Percentiles rank a stretch among this genome's conserved stretches.
These are phyloP conservation scores for Acridotheres tristis DNA, from an alignment of 2,797 vertebrate species.

Conservation along the genomic window DNA sequence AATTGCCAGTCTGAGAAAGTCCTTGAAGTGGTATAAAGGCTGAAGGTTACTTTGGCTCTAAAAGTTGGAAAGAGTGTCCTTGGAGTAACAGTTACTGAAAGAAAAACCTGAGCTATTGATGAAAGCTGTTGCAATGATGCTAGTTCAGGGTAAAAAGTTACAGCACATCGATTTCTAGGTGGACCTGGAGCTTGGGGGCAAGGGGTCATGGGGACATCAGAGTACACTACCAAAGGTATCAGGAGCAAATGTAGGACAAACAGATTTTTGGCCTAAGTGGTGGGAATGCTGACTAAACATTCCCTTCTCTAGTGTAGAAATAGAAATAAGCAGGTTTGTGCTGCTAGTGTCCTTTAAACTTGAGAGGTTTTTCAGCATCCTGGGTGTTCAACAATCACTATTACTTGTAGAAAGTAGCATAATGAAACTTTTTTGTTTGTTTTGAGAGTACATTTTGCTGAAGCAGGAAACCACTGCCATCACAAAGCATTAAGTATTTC, in stretches of 20 bases:
- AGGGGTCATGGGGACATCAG: rapidly evolving
- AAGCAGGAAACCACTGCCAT: neutral
- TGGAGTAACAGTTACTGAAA: neutral
- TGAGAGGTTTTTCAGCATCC: neutral
- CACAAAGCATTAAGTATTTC: neutral
- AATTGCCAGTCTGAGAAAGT: neutral
- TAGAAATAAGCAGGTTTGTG: neutral
- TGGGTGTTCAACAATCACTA: neutral
- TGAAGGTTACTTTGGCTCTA: neutral
- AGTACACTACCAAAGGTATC: neutral
- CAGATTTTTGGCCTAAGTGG: neutral
- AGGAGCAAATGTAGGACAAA: neutral
- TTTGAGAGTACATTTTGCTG: neutral
- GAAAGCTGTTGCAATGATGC: neutral
- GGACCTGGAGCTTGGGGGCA: neutral
- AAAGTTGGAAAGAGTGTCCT: neutral
- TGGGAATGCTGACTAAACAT: neutral
- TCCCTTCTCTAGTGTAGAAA: neutral
- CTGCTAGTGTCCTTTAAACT: neutral
- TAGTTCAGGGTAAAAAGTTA: neutral
- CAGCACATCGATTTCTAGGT: neutral
- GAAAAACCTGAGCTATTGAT: neutral
- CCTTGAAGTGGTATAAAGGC: neutral
- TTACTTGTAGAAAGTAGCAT: neutral
- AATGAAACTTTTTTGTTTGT: neutral